Base-by-base conservation (phyloP, 2,888 invertebrate species). In the Flexamia atlantica region DNA sequence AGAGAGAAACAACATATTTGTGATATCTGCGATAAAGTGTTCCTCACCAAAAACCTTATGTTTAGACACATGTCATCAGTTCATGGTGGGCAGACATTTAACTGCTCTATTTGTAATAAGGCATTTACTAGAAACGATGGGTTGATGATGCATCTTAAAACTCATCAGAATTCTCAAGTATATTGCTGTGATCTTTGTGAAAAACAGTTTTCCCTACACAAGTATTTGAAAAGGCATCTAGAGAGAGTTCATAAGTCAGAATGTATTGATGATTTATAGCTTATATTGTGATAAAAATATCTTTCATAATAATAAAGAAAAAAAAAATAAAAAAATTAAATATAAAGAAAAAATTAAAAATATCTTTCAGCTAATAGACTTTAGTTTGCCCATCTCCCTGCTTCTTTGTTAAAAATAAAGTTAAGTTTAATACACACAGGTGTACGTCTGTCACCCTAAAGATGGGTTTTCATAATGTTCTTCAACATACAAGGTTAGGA, bases 11-110 rank as follows among this genome's bases (percentile, higher is more conserved):
- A 36, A 32, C 57, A 79, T 32, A 20, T 32, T 2, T 79, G 79
- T 32, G 1, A 3, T 7, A 20, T 79, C 12, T 79, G 79, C 57
- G 79, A 79, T 57, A 57, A 79, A 79, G 17, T 53, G 23, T 79
- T 79, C 36, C 30, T n/a, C 4, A 57, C 79, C 17, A 79, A 79
- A 79, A 53, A 50, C 17, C 57, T 79, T 53, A 4, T 57, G 9
- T n/a, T 3, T 2, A 53, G 79, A 20, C 79, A 79, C n/a, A 32
- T 57, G 36, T 10, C 64, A 28, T 20, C 64, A 28, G 57, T 36
- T 32, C 79, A 79, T 57, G 12, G 17, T n/a, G 12, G 7, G 17
- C 5, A 20, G 10, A 9, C 20, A 36, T 4, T 28, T 32, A 32
- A 1, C 14, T 79, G 79, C 36, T 28, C 50, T 28, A 32, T 79